Conservation (phyloP, 37 sponge, comb jelly and placozoan species). For the Petrosia ficiformis region DNA sequence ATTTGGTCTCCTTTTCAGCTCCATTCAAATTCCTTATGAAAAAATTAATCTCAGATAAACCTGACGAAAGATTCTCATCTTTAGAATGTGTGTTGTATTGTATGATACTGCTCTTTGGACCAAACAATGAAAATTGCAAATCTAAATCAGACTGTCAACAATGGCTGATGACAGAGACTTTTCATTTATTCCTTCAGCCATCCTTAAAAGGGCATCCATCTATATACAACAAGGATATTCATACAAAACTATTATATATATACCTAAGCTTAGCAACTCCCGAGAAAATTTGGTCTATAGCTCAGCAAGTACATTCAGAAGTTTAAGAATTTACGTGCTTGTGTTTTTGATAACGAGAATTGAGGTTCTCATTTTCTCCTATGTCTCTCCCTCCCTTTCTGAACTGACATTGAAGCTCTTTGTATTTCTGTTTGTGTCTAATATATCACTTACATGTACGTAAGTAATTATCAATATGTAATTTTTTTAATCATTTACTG, state of each 20-base stretch:
- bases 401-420: too few relatives aligned
- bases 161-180: conserved; percentile 41
- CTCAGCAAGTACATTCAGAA: background rate
- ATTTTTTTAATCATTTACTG: too few relatives aligned
- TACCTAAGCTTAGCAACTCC: conserved; percentile 1
- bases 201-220: background rate
- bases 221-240: background rate
- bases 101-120: conserved; percentile 51
- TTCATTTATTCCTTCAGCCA: conserved; percentile 1
- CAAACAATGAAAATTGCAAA: background rate
- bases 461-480: too few relatives aligned
- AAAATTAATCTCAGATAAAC: conserved; percentile 26
- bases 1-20: conserved; percentile 10
- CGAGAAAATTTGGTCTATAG: background rate
- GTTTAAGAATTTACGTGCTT: background rate
- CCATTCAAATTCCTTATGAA: conserved; percentile 24
- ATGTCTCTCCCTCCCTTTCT: background rate
- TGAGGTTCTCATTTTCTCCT: too few relatives aligned
- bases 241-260: background rate
- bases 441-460: too few relatives aligned
- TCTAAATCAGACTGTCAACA: conserved; percentile 22
- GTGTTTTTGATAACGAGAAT: background rate
- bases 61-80: conserved; percentile 14
- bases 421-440: too few relatives aligned
- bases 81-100: conserved; percentile 29